Base-by-base conservation (phyloP, 2,888 invertebrate species). In the Acleris laterana region DNA sequence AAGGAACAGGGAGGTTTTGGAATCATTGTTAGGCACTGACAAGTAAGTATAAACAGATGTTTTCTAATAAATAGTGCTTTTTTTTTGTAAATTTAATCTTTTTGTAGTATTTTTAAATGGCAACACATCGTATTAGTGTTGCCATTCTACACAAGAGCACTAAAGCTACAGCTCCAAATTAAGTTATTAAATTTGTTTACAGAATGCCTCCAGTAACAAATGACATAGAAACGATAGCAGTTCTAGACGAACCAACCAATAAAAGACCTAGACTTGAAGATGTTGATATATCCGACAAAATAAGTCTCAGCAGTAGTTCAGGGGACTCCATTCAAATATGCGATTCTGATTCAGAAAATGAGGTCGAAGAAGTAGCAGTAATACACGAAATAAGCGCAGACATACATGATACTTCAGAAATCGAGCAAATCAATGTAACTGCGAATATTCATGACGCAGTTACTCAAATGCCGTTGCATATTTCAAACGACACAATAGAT, bases 271-370 rank as follows among this genome's bases (percentile, higher is more conserved):
- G 88, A 5, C 38, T 84, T 20, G 78, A 77, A 28, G 75, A 77
- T 28, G 74, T 46, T 17, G 78, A 76, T n/a, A 67, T 70, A 2
- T 20, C 73, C 11, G 89, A 88, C 11, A 81, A 83, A 72, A 89
- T 91, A 52, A 88, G 88, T 62, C 70, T 91, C 13, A 89, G 89
- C 69, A 90, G 89, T 56, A 86, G 82, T 2, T 88, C 89, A 0
- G 72, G 70, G 1, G 71, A 68, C n/a, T 85, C 88, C 0, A 70
- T 88, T 5, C 83, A 85, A 70, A 80, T 82, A 22, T 78, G 80
- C 20, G 85, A 85, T 48, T 79, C 83, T 2, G 81, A 81, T 17
- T 70, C 75, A 9, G 77, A 80, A 68, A 76, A 72, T 3, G 68
- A 70, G 20, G 57, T 69, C 2, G 49, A 70, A 64, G 69, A 63